Base-by-base conservation (phyloP, 2,113 vertebrate species). In the Glaucomys volans region DNA sequence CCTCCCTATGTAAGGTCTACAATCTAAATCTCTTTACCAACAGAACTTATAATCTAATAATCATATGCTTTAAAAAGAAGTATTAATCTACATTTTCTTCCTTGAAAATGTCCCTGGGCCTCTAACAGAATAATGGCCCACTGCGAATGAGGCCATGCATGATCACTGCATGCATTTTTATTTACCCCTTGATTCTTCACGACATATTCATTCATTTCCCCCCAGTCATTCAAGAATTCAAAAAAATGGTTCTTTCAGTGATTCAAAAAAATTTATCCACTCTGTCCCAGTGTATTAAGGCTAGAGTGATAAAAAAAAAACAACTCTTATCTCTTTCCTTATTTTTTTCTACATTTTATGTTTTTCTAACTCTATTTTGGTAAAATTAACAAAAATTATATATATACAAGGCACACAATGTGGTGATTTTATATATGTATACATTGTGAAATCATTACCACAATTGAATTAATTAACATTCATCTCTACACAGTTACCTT, bases 201-300 rank as follows among this genome's bases (percentile, higher is more conserved):
- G 37, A 59, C 24, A 71, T 52, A 59, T 47, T 87, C 54, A 79
- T 86, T 89, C 42, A 47, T 57, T 87, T 87, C 17, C 28, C 0
- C 30, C 44, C 44, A 44, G 64, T 90, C 47, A 80, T 74, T 40
- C 22, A 32, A 59, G 37, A 54, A 67, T 62, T 94, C 40, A 66
- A 74, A 94, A 93, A 22, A 20, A 35, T 69, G 32, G 35, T 59
- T 90, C n/a, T 76, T 40, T 35, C 30, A 57, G 52, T 42, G 44
- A 81, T 50, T 94, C 42, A 79, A 81, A 96, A 95, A 28, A 26
- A 37, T 52, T 67, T 83, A 79, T 90, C 22, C 32, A 28, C n/a
- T 76, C 42, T 80, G 59, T 91, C 18, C 26, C 52, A 90, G 20
- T 30, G 22, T 24, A 24, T 12, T 57, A 76, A 90, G n/a, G 9